A percentile compares a stretch with the other conserved stretches of the same genome.
These are phyloP conservation scores for Dipodomys merriami DNA, from an alignment of 2,113 vertebrate species.

Conservation along the genomic window DNA sequence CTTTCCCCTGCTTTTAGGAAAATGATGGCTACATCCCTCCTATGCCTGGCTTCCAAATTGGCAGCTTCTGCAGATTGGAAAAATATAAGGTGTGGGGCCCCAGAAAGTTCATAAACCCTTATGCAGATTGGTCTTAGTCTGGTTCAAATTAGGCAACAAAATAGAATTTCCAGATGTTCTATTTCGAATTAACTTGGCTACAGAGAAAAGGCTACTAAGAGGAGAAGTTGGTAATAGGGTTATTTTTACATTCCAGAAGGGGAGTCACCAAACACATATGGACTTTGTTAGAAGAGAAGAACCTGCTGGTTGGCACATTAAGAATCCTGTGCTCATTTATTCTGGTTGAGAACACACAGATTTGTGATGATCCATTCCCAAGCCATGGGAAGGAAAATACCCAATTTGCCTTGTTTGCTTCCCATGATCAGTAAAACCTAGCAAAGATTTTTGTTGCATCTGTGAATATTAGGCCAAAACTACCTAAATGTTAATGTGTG, in stretches of 20 bases:
- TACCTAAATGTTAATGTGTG: neutral
- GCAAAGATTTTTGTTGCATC: neutral
- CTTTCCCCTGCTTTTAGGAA: neutral
- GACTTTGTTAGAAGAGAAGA: constrained; percentile 74
- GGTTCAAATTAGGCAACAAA: constrained; percentile 77
- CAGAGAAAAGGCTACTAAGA: constrained; percentile 80
- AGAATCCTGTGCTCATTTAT: constrained; percentile 64
- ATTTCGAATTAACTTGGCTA: constrained; percentile 75
- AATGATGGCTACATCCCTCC: constrained; percentile 12
- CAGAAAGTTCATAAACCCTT: constrained; percentile 81
- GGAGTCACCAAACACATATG: constrained; percentile 74
- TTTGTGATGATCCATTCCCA: constrained; percentile 61
- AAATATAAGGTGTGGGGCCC: constrained; percentile 79
- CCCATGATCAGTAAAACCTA: constrained; percentile 6
- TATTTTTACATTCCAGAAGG: constrained; percentile 76
- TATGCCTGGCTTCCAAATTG: constrained; percentile 18
- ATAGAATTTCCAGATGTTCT: constrained; percentile 85
- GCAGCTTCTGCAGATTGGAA: constrained; percentile 64
- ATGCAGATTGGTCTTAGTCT: constrained; percentile 79
- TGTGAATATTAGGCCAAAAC: neutral
- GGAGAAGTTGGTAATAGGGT: constrained; percentile 78
- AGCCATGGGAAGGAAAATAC: constrained; percentile 33
- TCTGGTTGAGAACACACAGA: constrained; percentile 56
- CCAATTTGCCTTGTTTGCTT: neutral
- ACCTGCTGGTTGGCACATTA: constrained; percentile 78